Conservation (phyloP, 2,797 vertebrate species). For the Sardinella longiceps region DNA sequence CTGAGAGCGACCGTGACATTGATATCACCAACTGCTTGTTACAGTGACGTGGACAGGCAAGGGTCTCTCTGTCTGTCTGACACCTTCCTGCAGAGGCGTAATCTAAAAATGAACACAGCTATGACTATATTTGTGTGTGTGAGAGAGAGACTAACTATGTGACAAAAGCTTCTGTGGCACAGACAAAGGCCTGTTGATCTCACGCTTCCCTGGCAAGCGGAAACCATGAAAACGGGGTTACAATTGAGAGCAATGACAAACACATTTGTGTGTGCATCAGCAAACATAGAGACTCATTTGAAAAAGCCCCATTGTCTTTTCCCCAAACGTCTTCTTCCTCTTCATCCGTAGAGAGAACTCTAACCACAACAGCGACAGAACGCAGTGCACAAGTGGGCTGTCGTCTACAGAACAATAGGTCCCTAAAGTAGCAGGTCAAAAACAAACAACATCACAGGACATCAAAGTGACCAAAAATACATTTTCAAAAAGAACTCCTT, state of each 20-base stretch:
- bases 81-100: not conserved
- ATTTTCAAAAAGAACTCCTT: constrained; percentile 39
- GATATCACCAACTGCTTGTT: not conserved
- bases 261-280: constrained; percentile 8
- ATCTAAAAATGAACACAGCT: not conserved
- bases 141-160: not conserved
- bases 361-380: constrained; percentile 33
- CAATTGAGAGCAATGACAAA: constrained; percentile 16
- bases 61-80: not conserved
- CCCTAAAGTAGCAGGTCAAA: constrained; percentile 5
- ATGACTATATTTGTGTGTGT: not conserved
- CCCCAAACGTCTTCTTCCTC: not conserved
- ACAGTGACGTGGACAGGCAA: not conserved
- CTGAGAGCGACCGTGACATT: not conserved
- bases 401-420: constrained; percentile 29
- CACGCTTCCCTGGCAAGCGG: not conserved
- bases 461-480: constrained; percentile 49
- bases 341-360: not conserved
- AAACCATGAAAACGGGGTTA: not conserved
- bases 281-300: not conserved
- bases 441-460: constrained; percentile 46
- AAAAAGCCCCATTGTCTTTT: not conserved
- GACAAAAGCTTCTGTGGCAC: not conserved
- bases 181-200: not conserved
- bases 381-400: constrained; percentile 13